These are phyloP conservation scores for Centropristis striata DNA, from an alignment of 2,113 vertebrate species.

Conservation along the genomic window DNA sequence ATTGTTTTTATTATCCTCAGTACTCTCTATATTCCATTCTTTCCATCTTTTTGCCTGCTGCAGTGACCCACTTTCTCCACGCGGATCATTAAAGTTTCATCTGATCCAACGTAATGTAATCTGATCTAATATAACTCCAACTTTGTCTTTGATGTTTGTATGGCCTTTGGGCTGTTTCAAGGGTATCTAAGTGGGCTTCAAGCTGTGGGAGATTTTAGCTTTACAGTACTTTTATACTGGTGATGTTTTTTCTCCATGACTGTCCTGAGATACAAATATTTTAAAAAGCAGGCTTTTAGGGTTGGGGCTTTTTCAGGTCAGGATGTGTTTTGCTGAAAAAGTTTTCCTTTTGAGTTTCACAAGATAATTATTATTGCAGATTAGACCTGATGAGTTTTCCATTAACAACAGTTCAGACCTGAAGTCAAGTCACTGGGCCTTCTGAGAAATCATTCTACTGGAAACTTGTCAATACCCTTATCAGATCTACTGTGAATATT, in stretches of 20 bases:
- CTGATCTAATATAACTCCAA: slow-evolving; percentile 37
- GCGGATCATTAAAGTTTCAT: slow-evolving; percentile 42
- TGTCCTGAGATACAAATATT: neutral
- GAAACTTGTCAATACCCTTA: neutral
- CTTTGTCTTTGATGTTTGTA: slow-evolving; percentile 24
- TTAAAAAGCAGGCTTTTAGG: neutral
- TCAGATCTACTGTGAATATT: neutral
- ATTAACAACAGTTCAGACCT: neutral
- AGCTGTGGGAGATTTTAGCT: slow-evolving; percentile 2
- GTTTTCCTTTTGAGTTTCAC: neutral
- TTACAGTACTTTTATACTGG: neutral
- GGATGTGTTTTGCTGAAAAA: neutral
- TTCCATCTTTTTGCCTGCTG: slow-evolving; percentile 5
- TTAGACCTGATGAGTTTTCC: neutral
- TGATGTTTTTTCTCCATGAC: neutral
- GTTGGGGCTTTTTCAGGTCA: neutral
- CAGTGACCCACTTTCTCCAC: slow-evolving; percentile 46
- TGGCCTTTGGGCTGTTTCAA: neutral
- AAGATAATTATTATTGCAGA: neutral
- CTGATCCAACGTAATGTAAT: slow-evolving; percentile 23
- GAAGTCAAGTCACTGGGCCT: too few relatives aligned
- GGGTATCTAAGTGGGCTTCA: neutral
- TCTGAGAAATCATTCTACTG: neutral
- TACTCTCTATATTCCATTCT: neutral
- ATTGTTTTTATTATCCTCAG: neutral